phyloP scores from a whole-genome alignment of 2,888 invertebrate genomes.

The Rambutsinella grinnellia region DNA sequence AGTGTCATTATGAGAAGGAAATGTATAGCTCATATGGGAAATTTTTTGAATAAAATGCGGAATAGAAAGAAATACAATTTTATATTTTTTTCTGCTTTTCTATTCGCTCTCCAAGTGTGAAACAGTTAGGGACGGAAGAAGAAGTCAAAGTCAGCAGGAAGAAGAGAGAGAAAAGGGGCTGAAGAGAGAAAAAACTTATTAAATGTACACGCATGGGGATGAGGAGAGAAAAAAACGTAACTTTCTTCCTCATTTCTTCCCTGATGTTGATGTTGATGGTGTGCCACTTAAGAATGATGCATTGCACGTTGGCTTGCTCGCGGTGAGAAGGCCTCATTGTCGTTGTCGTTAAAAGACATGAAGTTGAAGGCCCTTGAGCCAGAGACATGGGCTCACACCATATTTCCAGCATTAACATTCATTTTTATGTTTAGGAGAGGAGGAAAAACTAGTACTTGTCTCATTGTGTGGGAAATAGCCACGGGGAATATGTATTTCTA shows the following conservation, averaged over 20 bases:
- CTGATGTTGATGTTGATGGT: background rate
- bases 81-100: background rate
- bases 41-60: conserved; percentile 1
- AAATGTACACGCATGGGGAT: background rate
- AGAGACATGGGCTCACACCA: background rate
- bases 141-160: background rate
- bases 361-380: conserved; percentile 19
- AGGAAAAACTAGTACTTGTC: background rate
- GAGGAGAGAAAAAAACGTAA: background rate
- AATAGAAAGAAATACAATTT: background rate
- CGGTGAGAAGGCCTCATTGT: background rate
- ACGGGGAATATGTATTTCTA: conserved; percentile 21
- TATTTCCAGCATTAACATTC: conserved; percentile 8
- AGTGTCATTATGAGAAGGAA: background rate
- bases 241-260: background rate
- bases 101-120: no score
- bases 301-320: conserved; percentile 10
- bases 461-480: conserved; percentile 30
- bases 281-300: conserved; percentile 34
- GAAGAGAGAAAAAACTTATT: background rate
- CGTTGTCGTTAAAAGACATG: background rate
- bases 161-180: background rate
- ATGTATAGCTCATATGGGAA: conserved; percentile 33
- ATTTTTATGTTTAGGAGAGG: background rate
- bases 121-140: background rate